Percentiles rank a stretch among this genome's conserved stretches.
These are phyloP conservation scores for Sebastiscus tertius DNA, from an alignment of 2,797 vertebrate species.

Conservation along the genomic window DNA sequence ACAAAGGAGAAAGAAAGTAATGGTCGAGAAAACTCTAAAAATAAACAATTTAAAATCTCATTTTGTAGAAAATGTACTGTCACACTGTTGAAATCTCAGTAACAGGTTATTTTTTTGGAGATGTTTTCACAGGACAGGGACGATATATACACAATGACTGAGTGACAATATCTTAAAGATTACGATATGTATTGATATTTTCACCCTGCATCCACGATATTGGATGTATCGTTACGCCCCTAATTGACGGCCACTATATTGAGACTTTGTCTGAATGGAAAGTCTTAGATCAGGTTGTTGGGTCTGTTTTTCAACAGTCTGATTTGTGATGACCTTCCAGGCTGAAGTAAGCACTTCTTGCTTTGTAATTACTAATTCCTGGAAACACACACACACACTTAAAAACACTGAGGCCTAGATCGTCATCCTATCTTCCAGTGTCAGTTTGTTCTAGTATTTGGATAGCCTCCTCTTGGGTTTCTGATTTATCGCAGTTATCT, in stretches of 20 bases:
- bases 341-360: constrained; percentile 13
- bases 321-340: neutral
- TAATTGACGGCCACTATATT: neutral
- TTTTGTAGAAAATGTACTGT: too few species aligned
- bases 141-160: accelerated
- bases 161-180: too few species aligned
- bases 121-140: too few species aligned
- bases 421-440: constrained; percentile 48
- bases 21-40: too few species aligned
- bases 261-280: neutral
- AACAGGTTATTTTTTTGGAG: accelerated
- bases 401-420: neutral
- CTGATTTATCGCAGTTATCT: constrained; percentile 50
- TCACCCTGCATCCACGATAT: too few species aligned
- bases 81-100: too few species aligned
- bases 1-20: too few species aligned
- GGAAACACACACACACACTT: neutral
- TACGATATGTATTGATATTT: too few species aligned
- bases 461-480: constrained; percentile 68
- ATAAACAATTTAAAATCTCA: too few species aligned
- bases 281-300: neutral
- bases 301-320: too few species aligned
- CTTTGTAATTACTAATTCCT: constrained; percentile 34
- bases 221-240: too few species aligned
- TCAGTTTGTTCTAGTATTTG: constrained; percentile 45